Evolutionary conservation across 1,140 invertebrate genomes (phyloP).

Genomic region (Melitaea cinxia): DNA sequence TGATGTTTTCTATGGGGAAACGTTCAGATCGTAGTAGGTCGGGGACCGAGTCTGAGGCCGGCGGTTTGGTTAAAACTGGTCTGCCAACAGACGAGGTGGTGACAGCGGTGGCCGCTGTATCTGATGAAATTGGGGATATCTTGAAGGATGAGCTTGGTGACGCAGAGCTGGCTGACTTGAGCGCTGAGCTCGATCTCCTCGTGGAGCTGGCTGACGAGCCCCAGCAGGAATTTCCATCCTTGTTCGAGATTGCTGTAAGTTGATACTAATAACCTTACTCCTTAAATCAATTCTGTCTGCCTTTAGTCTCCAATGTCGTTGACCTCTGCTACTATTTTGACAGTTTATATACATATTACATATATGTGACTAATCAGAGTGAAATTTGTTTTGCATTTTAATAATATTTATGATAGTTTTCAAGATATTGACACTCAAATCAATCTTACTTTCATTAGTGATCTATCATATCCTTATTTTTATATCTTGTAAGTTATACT

Average conservation of each 20-base stretch:
- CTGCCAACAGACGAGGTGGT: slow-evolving; percentile 67
- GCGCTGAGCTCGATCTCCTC: slow-evolving; percentile 66
- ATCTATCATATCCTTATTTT: no score
- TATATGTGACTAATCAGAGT: slow-evolving; percentile 19
- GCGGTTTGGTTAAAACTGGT: slow-evolving; percentile 53
- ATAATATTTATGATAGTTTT: neutral
- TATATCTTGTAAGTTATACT: no score
- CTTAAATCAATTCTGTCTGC: neutral
- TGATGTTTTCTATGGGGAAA: slow-evolving; percentile 78
- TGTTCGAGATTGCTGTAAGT: slow-evolving; percentile 73
- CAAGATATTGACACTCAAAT: no score
- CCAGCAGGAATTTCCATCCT: slow-evolving; percentile 67
- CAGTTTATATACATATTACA: slow-evolving; percentile 5
- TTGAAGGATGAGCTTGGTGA: slow-evolving; percentile 71
- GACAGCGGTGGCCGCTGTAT: slow-evolving; percentile 69
- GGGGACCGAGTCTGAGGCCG: slow-evolving; percentile 60
- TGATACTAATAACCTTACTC: neutral
- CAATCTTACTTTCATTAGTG: no score
- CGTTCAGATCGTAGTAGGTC: slow-evolving; percentile 58
- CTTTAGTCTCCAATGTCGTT: slow-evolving; percentile 51
- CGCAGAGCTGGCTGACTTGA: slow-evolving; percentile 67
- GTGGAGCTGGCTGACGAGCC: slow-evolving; percentile 67
- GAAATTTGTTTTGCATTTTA: slow-evolving; percentile 5
- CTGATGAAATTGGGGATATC: slow-evolving; percentile 74
- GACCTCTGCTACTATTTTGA: slow-evolving; percentile 46